A percentile compares a stretch with the other conserved stretches of the same genome.
Evolutionary conservation across 2,113 vertebrate genomes (phyloP).

Genomic region (Mugil cephalus): DNA sequence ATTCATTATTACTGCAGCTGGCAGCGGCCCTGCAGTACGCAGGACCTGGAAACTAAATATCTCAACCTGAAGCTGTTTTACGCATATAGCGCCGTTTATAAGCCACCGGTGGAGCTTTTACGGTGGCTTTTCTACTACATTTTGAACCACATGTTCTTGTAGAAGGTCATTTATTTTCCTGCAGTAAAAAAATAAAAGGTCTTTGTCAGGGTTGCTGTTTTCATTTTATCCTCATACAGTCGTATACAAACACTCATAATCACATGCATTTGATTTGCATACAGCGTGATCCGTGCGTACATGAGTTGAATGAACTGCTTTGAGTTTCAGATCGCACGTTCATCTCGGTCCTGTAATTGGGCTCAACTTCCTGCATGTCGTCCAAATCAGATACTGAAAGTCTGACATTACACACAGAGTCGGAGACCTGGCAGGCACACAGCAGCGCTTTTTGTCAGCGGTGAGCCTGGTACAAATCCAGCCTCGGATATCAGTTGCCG

Average conservation of each 20-base stretch:
- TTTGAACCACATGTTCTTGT: constrained; percentile 45
- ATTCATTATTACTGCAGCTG: constrained; percentile 57
- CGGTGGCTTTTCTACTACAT: constrained; percentile 48
- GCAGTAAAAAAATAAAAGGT: constrained; percentile 32
- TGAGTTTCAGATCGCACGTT: constrained; percentile 14
- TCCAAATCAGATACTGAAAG: constrained; percentile 65
- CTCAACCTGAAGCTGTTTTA: constrained; percentile 59
- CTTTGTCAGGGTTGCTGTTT: constrained; percentile 41
- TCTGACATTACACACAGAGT: constrained; percentile 48
- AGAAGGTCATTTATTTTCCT: constrained; percentile 50
- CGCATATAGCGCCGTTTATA: constrained; percentile 58
- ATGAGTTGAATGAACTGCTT: constrained; percentile 33
- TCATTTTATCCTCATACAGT: constrained; percentile 16
- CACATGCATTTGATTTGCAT: constrained; percentile 32
- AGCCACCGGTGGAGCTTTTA: constrained; percentile 58
- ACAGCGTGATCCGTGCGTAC: constrained; percentile 37
- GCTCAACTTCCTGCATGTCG: constrained; percentile 46
- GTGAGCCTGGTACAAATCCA: constrained; percentile 35
- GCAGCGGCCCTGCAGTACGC: constrained; percentile 31
- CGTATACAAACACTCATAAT: constrained; percentile 10
- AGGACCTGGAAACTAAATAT: constrained; percentile 65
- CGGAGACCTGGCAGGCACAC: constrained; percentile 61
- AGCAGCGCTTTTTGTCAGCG: constrained; percentile 52
- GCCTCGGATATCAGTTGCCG: constrained; percentile 35
- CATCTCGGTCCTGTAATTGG: constrained; percentile 44